A percentile compares a stretch with the other conserved stretches of the same genome.
phyloP scores from a whole-genome alignment of 2,888 invertebrate genomes.

The Drosophila subquinaria region DNA sequence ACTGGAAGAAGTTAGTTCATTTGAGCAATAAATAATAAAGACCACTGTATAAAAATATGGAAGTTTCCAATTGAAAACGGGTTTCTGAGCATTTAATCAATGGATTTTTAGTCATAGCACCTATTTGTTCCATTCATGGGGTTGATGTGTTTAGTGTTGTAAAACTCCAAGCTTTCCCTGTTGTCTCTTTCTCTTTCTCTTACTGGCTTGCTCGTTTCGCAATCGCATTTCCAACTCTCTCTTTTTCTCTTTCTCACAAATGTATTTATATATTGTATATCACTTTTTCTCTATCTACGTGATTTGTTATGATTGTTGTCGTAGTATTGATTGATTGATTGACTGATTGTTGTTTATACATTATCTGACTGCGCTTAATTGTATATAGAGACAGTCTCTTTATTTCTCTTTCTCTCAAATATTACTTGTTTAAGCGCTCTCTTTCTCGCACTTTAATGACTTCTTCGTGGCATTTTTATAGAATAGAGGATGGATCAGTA shows the following conservation, averaged over 20 bases:
- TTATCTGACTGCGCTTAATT: slow-evolving; percentile 19
- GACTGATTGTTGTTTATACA: slow-evolving; percentile 12
- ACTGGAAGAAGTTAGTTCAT: neutral
- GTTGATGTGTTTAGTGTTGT: neutral
- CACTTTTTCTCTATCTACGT: slow-evolving; percentile 15
- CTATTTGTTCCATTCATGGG: neutral
- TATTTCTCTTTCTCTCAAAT: neutral
- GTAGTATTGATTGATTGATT: slow-evolving; percentile 36
- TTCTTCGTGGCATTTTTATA: neutral
- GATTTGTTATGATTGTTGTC: slow-evolving; percentile 34
- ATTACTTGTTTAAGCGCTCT: neutral
- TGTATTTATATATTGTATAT: neutral
- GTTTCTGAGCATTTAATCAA: neutral
- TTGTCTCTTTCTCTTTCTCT: slow-evolving; percentile 12
- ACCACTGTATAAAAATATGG: neutral
- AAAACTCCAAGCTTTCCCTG: neutral
- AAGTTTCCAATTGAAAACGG: neutral
- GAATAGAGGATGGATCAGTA: neutral
- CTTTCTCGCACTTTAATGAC: neutral
- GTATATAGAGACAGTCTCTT: neutral
- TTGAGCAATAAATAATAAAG: neutral
- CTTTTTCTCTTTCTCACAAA: slow-evolving; percentile 3
- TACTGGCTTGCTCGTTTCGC: slow-evolving; percentile 2
- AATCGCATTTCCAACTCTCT: slow-evolving; percentile 12
- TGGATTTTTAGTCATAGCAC: neutral